phyloP scores from a whole-genome alignment of 2,797 vertebrate species.

The Acomys russatus region DNA sequence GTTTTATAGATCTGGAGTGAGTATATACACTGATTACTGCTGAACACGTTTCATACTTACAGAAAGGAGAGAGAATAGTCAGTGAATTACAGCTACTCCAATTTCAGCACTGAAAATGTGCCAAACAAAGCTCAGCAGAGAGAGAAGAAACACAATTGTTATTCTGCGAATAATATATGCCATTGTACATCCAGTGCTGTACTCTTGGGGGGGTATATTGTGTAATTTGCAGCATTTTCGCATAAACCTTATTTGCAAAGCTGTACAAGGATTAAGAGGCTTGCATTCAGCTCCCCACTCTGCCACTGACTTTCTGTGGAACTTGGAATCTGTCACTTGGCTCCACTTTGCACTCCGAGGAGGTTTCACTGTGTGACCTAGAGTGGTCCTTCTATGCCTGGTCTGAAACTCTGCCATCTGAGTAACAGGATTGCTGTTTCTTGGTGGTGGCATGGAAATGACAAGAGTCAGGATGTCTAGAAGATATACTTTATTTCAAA shows the following conservation, averaged over 20 bases:
- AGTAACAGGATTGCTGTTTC: neutral
- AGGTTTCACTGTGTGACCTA: conserved; percentile 30
- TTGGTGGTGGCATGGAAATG: neutral
- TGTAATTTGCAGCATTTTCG: conserved; percentile 64
- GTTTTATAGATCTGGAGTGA: conserved; percentile 1
- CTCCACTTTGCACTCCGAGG: conserved; percentile 1
- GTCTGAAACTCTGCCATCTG: conserved; percentile 24
- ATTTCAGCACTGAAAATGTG: conserved; percentile 63
- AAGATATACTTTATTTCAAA: conserved; percentile 22
- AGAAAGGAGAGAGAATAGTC: conserved; percentile 2
- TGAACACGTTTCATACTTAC: conserved; percentile 65
- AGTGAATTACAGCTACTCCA: conserved; percentile 70
- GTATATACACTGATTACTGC: conserved; percentile 46
- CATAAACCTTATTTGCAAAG: conserved; percentile 32
- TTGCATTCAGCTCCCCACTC: conserved; percentile 32
- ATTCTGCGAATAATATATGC: conserved; percentile 75
- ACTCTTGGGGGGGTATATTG: conserved; percentile 66
- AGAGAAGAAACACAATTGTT: conserved; percentile 64
- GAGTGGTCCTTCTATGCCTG: neutral
- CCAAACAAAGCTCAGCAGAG: conserved; percentile 62
- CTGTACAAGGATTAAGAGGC: conserved; percentile 9
- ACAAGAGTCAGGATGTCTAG: neutral
- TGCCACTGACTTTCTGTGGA: neutral
- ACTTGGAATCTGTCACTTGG: conserved; percentile 7
- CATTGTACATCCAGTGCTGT: conserved; percentile 73